These are phyloP conservation scores for Anolis sagrei DNA, from an alignment of 2,113 vertebrate genomes.

Conservation along the genomic window DNA sequence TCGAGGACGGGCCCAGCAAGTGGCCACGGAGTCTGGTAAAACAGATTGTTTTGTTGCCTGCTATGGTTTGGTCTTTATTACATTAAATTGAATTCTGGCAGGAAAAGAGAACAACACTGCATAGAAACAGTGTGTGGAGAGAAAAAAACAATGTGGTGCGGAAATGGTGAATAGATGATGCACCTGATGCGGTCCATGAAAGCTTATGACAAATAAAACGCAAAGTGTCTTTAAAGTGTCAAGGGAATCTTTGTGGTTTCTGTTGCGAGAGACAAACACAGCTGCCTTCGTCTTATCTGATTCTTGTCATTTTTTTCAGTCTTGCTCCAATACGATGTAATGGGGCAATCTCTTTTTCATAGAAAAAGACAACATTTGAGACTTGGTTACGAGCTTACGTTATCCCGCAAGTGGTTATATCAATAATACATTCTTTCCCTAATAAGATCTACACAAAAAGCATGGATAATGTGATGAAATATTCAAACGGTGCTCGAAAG, in stretches of 20 bases:
- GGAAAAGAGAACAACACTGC: neutral
- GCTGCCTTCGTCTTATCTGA: neutral
- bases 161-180: too few species aligned
- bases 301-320: neutral
- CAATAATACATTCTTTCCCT: neutral
- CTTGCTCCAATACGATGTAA: neutral
- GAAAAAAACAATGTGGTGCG: neutral
- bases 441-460: neutral
- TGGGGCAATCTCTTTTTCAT: neutral
- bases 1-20: too few species aligned
- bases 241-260: too few species aligned
- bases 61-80: neutral
- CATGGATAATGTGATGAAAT: slow-evolving; percentile 3
- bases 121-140: neutral
- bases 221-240: too few species aligned
- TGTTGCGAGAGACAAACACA: neutral
- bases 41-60: too few species aligned
- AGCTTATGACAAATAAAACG: too few species aligned
- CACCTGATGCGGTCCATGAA: too few species aligned
- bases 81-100: neutral
- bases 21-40: too few species aligned
- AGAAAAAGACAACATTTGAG: neutral
- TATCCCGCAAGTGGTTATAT: neutral
- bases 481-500: neutral
- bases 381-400: neutral